These are phyloP conservation scores for Orthonyx spaldingii DNA, from an alignment of 2,113 vertebrate genomes.

Conservation along the genomic window DNA sequence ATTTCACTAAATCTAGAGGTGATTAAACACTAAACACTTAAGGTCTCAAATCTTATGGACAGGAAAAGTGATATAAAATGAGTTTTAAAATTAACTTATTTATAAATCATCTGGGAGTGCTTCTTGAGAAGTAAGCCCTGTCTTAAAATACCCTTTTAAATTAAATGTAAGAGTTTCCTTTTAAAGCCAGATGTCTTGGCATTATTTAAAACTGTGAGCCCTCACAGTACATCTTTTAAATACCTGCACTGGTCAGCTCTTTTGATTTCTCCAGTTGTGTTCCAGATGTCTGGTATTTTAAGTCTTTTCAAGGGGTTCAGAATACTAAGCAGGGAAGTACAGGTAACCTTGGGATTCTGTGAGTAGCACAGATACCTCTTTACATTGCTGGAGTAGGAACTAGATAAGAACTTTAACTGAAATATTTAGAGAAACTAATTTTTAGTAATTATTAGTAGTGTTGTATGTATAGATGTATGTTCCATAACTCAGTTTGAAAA, in stretches of 20 bases:
- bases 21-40: no score
- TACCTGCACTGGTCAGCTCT: neutral
- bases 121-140: neutral
- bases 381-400: neutral
- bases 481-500: neutral
- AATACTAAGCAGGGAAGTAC: neutral
- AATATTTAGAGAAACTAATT: neutral
- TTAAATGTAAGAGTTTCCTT: neutral
- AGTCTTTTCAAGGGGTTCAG: neutral
- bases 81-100: neutral
- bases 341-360: neutral
- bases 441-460: neutral
- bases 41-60: neutral
- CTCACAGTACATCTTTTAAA: neutral
- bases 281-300: neutral
- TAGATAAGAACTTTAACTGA: neutral
- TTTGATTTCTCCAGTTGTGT: neutral
- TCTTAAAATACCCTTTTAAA: neutral
- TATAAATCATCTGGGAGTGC: neutral
- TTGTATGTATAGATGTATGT: neutral
- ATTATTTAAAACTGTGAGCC: neutral
- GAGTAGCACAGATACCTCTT: neutral
- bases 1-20: neutral
- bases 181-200: neutral
- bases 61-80: neutral